Conservation (phyloP, 2,888 invertebrate genomes). For the Apocheima hispidaria region DNA sequence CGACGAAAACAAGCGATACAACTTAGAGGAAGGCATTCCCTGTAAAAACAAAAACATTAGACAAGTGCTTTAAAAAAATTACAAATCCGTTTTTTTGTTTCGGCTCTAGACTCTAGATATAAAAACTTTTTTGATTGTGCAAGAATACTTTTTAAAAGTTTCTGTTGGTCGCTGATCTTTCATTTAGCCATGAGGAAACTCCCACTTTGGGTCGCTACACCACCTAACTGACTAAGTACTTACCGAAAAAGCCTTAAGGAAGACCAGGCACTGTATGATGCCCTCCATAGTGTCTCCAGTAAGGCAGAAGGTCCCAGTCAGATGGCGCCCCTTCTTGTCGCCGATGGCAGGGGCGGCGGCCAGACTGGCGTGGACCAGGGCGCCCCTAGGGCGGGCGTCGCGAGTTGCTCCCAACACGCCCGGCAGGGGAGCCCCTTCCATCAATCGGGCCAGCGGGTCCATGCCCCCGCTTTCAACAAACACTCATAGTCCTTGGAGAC, state of each 20-base stretch:
- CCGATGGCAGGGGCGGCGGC: slow-evolving; percentile 90
- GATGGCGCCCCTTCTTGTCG: slow-evolving; percentile 91
- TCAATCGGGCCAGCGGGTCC: slow-evolving; percentile 94
- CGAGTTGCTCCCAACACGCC: slow-evolving; percentile 83
- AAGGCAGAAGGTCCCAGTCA: slow-evolving; percentile 95
- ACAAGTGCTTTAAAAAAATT: neutral
- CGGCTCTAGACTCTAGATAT: neutral
- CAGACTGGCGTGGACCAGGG: slow-evolving; percentile 92
- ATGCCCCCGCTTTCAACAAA: slow-evolving; percentile 75
- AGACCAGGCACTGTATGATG: slow-evolving; percentile 96
- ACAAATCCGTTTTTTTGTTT: neutral
- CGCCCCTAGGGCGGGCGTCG: slow-evolving; percentile 88
- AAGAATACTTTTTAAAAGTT: neutral
- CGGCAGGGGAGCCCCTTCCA: slow-evolving; percentile 90
- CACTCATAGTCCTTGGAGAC: slow-evolving; percentile 12
- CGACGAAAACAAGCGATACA: too few relatives aligned
- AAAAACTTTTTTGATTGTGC: neutral
- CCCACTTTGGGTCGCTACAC: too few relatives aligned
- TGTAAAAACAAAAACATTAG: neutral
- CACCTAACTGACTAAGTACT: slow-evolving; percentile 74
- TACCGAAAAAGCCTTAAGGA: slow-evolving; percentile 97
- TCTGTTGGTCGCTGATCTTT: too few relatives aligned
- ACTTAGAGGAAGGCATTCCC: too few relatives aligned
- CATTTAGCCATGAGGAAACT: too few relatives aligned
- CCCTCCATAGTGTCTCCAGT: slow-evolving; percentile 97